A percentile compares a stretch with the other conserved stretches of the same genome.
phyloP scores from a whole-genome alignment of 2,113 vertebrate genomes.

The Prietella phreatophila region DNA sequence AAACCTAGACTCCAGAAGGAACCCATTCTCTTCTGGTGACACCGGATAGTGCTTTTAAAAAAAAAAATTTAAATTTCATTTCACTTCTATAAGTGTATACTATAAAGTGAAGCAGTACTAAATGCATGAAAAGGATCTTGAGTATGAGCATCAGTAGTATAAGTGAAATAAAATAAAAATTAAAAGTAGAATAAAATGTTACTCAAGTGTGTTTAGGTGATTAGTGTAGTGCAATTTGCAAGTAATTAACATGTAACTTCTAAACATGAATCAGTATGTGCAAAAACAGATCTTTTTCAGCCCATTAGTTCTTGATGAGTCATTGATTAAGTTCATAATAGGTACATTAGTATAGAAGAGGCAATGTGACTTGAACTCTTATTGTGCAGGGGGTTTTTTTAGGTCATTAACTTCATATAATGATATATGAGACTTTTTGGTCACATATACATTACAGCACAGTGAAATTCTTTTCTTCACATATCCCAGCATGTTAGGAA shows the following conservation, averaged over 20 bases:
- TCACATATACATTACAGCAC: too few relatives aligned
- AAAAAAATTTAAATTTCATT: too few relatives aligned
- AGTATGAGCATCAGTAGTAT: background rate
- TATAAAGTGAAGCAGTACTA: background rate
- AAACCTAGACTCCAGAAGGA: background rate
- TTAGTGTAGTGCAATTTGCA: background rate
- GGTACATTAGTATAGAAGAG: background rate
- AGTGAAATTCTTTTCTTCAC: too few relatives aligned
- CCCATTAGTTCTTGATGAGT: background rate
- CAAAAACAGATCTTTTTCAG: background rate
- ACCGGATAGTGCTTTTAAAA: too few relatives aligned
- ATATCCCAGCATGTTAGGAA: too few relatives aligned
- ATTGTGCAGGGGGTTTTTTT: background rate
- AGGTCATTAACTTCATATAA: background rate
- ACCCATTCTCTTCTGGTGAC: background rate
- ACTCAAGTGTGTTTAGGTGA: background rate
- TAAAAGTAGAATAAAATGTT: background rate
- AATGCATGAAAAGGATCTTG: background rate
- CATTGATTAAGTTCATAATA: background rate
- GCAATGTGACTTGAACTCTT: background rate
- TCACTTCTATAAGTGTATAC: too few relatives aligned
- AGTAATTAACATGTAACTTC: background rate
- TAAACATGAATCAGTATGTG: background rate
- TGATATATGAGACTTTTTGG: too few relatives aligned
- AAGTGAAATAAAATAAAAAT: background rate